Evolutionary conservation across 92 coral and sea anemone genomes (phyloP), one percentile per base, ranked within the genome.

Genomic region (Zoanthus solanderi): DNA sequence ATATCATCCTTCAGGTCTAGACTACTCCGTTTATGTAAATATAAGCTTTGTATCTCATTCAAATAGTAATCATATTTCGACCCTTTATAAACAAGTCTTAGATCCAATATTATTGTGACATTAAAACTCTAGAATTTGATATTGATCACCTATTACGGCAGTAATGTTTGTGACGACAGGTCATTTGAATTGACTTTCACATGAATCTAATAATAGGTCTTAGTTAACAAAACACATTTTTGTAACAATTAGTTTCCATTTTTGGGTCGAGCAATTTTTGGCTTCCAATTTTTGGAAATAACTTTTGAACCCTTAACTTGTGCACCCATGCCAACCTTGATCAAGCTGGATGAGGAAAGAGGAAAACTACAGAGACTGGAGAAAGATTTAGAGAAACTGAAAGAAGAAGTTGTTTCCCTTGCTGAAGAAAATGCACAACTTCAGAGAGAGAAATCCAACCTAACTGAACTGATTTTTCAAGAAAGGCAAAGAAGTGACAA

Each of bases 341-440:
- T 97, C 15, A 92, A 95, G 78, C 92, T 91, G 84, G 96, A 97
- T 66, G 94, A 92, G 48, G 99, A 97, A 79, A 93, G 97, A 75
- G 95, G 98, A 12, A 93, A 89, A 68, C 86, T 92, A 72, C 96
- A 97, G 50, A 78, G 94, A 71, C 87, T 97, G 61, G 92, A 93
- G 76, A 90, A 83, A 67, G 98, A 97, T 50, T 93, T 92, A 13
- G 79, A 86, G 72, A 94, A 95, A 75, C 88, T 95, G 17, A 94
- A 97, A 50, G 90, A 92, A 89, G 94, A 97, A 78, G 96, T 93
- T 17, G 91, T 79, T 23, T 83, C 87, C 15, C 79, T 97, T 74
- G 96, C 95, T 76, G 97, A 95, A n/a, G 98, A 97, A 81, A 84
- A 72, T 23, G 92, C 95, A 17, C 93, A 93, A 29, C 90, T 97